Evolutionary conservation across 2,888 invertebrate genomes (phyloP).

Genomic region (Philhelius pedissequus): DNA sequence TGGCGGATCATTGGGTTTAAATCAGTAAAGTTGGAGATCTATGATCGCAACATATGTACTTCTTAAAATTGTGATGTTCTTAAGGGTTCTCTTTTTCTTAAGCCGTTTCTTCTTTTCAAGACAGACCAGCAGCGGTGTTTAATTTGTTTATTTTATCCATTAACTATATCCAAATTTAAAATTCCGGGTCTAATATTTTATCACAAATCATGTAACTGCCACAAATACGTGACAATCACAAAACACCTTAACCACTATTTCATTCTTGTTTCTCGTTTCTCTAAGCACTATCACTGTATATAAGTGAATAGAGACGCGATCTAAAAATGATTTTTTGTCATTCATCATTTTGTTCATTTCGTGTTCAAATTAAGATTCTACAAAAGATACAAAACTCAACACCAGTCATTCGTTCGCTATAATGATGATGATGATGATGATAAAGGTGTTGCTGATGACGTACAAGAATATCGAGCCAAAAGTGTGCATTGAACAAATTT

Average conservation of each 20-base stretch:
- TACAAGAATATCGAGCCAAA: not conserved
- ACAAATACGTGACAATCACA: not conserved
- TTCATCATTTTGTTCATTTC: not conserved
- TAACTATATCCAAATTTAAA: not conserved
- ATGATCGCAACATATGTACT: no score
- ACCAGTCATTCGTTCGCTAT: not conserved
- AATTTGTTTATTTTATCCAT: no score
- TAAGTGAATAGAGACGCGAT: no score
- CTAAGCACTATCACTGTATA: not conserved
- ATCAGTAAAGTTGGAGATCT: no score
- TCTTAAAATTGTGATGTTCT: no score
- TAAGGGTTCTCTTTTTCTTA: no score
- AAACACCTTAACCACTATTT: not conserved
- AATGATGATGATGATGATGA: not conserved
- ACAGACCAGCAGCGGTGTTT: no score
- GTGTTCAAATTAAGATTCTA: conserved; percentile 7
- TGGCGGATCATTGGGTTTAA: no score
- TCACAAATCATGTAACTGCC: not conserved
- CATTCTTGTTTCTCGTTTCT: not conserved
- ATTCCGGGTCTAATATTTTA: not conserved
- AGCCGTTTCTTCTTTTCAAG: no score
- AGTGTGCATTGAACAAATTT: conserved; percentile 9
- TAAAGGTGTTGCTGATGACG: not conserved
- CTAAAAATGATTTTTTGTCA: not conserved
- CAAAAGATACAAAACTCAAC: conserved; percentile 11